Conservation (phyloP, 1,140 invertebrate genomes). For the Coptotermes formosanus region DNA sequence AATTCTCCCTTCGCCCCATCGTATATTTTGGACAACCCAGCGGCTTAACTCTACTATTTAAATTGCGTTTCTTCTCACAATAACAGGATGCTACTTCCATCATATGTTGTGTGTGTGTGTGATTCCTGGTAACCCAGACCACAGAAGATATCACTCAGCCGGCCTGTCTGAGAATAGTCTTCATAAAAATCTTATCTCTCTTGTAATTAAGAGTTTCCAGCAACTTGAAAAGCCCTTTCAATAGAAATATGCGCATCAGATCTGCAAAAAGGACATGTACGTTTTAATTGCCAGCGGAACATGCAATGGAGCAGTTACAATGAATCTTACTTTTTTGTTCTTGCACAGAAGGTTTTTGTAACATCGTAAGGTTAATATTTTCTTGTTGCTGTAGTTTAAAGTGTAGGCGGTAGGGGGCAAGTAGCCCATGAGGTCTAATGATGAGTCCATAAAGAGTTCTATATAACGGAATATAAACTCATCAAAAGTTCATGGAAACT, state of each 20-base stretch:
- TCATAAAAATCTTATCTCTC: background rate
- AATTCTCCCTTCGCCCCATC: too few relatives aligned
- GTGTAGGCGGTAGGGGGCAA: background rate
- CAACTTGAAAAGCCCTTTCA: background rate
- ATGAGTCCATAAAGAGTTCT: background rate
- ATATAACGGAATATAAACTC: background rate
- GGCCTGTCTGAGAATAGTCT: background rate
- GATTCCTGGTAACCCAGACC: background rate
- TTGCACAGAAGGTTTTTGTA: background rate
- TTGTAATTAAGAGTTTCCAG: background rate
- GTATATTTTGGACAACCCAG: background rate
- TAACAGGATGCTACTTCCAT: too few relatives aligned
- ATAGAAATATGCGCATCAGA: too few relatives aligned
- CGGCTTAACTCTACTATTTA: too few relatives aligned
- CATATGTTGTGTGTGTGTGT: background rate
- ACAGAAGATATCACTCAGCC: background rate
- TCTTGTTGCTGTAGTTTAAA: background rate
- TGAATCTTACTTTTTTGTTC: background rate
- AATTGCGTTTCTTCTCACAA: too few relatives aligned
- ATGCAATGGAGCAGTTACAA: background rate
- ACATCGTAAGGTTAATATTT: background rate
- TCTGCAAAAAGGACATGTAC: background rate
- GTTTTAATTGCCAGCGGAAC: background rate
- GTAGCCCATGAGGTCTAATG: background rate
- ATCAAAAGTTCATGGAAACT: slow-evolving; percentile 6